These are phyloP conservation scores for Pristis pectinata DNA, from an alignment of 2,797 vertebrate species.

Conservation along the genomic window DNA sequence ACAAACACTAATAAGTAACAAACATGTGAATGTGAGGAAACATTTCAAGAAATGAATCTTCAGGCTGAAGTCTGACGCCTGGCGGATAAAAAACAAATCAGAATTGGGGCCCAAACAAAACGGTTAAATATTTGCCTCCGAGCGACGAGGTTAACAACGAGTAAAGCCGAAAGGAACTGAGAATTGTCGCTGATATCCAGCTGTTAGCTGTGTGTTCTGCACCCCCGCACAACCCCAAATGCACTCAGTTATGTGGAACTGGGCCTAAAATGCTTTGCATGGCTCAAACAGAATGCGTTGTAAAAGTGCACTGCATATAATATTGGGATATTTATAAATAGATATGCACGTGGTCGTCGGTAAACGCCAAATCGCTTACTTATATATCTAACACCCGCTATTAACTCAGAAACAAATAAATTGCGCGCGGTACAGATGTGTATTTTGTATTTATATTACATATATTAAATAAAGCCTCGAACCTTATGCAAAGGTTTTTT, in stretches of 20 bases:
- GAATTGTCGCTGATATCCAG: background rate
- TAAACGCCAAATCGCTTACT: background rate
- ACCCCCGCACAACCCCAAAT: background rate
- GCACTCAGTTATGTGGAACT: background rate
- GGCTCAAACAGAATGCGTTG: background rate
- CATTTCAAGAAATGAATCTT: background rate
- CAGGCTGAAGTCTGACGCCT: background rate
- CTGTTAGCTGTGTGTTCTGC: background rate
- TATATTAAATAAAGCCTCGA: background rate
- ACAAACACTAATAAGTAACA: background rate
- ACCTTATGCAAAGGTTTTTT: background rate
- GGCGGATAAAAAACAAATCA: background rate
- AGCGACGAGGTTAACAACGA: background rate
- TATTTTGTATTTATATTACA: background rate
- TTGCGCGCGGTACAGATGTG: background rate
- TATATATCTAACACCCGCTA: background rate
- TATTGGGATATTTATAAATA: background rate
- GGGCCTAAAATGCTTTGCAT: background rate
- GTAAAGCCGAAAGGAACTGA: background rate
- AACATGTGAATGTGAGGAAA: background rate
- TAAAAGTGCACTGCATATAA: background rate
- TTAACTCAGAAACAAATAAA: background rate
- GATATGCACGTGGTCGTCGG: background rate
- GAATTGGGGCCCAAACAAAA: background rate
- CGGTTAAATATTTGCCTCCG: background rate